phyloP scores from a whole-genome alignment of 2,797 vertebrate genomes.

The Aratinga solstitialis region DNA sequence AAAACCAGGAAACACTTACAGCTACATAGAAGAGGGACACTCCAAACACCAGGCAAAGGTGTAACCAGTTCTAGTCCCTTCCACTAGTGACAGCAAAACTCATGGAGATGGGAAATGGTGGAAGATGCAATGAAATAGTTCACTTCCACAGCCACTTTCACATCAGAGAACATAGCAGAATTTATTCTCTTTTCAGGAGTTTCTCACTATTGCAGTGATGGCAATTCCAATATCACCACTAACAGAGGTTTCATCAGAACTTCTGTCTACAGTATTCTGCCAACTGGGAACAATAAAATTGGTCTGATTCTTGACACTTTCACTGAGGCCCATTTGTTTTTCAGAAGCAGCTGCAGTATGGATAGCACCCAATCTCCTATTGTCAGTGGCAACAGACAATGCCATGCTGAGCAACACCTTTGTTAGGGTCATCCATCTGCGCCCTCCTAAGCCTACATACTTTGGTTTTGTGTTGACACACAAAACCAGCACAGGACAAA shows the following conservation, averaged over 20 bases:
- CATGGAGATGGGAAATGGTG: fast-evolving
- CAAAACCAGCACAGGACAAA: not conserved
- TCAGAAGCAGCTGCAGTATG: not conserved
- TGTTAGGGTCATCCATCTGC: fast-evolving
- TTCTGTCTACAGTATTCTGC: not conserved
- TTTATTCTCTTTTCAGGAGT: not conserved
- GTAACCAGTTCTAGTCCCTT: not conserved
- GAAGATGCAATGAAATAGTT: fast-evolving
- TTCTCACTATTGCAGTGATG: not conserved
- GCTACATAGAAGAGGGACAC: not conserved
- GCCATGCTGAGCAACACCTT: not conserved
- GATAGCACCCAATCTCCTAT: fast-evolving
- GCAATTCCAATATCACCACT: not conserved
- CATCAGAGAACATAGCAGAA: not conserved
- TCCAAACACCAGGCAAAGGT: not conserved
- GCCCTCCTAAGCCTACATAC: not conserved
- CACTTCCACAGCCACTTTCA: not conserved
- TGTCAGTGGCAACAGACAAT: fast-evolving
- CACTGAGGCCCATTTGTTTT: not conserved
- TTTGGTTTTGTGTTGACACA: not conserved
- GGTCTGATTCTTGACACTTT: not conserved
- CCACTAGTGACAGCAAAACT: not conserved
- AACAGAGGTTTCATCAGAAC: not conserved
- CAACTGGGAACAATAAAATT: not conserved
- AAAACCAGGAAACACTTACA: not conserved